Conservation (phyloP, 2,113 vertebrate species). For the Vulpes vulpes region DNA sequence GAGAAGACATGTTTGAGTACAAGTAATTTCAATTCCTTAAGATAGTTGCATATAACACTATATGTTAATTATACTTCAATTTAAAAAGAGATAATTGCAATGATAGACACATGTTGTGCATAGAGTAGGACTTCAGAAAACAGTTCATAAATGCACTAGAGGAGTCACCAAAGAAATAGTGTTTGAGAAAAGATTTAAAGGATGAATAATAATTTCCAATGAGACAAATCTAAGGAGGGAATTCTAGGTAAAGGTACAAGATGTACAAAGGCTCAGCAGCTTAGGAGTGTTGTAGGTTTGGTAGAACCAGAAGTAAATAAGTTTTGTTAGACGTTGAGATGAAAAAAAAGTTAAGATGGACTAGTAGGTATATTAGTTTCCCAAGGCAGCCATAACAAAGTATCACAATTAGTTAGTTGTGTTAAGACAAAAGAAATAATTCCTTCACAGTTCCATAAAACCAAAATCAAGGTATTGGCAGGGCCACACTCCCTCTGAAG, state of each 20-base stretch:
- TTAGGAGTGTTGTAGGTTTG: constrained; percentile 8
- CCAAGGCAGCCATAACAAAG: background rate
- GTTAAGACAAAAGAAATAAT: constrained; percentile 26
- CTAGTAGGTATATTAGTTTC: background rate
- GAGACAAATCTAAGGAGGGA: background rate
- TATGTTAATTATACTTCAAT: background rate
- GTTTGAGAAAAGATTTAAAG: background rate
- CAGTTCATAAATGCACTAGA: constrained; percentile 9
- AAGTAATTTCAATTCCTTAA: constrained; percentile 28
- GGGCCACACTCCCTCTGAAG: background rate
- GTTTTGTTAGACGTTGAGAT: background rate
- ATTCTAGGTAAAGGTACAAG: constrained; percentile 13
- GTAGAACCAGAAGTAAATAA: constrained; percentile 6
- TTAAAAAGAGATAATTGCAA: background rate
- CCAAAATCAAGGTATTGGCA: background rate
- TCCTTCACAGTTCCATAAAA: background rate
- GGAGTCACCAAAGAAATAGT: constrained; percentile 12
- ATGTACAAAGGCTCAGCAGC: background rate
- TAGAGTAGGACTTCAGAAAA: constrained; percentile 26
- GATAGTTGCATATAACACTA: background rate
- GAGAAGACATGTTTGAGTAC: background rate
- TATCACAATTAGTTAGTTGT: background rate
- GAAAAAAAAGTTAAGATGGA: background rate
- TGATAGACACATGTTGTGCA: background rate
- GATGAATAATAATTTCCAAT: constrained; percentile 23